Evolutionary conservation across 1,140 invertebrate species (phyloP), one percentile per base, ranked within the genome.

Genomic region (Zaprionus capensis): DNA sequence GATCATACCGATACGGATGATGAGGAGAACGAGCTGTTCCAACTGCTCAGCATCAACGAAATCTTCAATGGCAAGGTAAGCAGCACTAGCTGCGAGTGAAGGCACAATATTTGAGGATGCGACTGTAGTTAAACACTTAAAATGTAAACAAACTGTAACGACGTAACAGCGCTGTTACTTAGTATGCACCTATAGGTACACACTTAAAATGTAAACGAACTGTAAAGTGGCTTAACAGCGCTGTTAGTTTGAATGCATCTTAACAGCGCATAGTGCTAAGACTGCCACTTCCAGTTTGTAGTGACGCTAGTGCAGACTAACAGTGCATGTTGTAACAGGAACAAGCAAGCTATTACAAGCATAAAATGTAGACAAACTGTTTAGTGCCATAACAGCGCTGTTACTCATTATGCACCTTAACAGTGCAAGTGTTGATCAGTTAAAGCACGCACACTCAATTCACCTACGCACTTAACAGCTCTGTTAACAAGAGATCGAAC

Each of bases 61-160:
- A 99, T 99, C 81, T 97, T 99, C 63, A 99, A 99, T 94, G 99
- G 99, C 86, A 99, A 98, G 94, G 97, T 98, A 93, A 62, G 76
- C 36, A 20, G 24, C 7, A n/a, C 5, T 17, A 6, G 44, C 5
- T 17, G 44, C 7, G 46, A 20, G 9, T 55, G 22, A 4, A 38
- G 36, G 7, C 41, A 17, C 11, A 3, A 4, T 51, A 24, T 14
- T 20, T 14, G 11, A 11, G 38, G 46, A 22, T 14, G 46, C 20
- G 20, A 51, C 46, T 51, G 46, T 51, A 24, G 4, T 5, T 2
- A 4, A 1, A 12, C 4, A 24, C 11, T 51, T 51, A 14, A 51
- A 11, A 22, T 51, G 20, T 24, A 51, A 51, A 51, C 46, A 51
- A 51, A 51, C 46, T 51, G 20, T 7, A 14, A 11, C 11, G 41